phyloP scores from a whole-genome alignment of 1,140 invertebrate species.

The Vanessa tameamea region DNA sequence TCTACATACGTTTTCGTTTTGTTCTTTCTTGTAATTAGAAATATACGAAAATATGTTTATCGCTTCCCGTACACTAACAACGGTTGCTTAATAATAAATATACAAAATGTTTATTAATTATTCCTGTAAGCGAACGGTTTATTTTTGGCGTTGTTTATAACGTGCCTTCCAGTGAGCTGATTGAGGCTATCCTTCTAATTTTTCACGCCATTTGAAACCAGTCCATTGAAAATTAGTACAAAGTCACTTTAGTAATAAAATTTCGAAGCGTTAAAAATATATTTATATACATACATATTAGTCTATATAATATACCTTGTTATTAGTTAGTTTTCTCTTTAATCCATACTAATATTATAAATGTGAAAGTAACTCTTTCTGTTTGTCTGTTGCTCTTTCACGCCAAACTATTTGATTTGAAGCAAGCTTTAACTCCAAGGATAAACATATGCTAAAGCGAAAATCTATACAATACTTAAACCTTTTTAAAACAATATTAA shows the following conservation, averaged over 20 bases:
- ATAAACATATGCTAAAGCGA: too few species aligned
- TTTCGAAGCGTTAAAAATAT: not conserved
- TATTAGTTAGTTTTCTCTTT: not conserved
- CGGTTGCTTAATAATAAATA: too few species aligned
- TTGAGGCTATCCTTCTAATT: constrained; percentile 8
- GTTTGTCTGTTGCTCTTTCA: too few species aligned
- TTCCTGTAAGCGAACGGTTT: not conserved
- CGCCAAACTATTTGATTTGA: too few species aligned
- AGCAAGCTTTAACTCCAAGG: too few species aligned
- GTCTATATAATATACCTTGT: not conserved
- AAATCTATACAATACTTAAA: too few species aligned
- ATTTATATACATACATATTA: not conserved
- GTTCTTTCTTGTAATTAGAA: too few species aligned
- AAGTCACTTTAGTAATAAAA: not conserved
- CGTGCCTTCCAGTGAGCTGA: constrained; percentile 6
- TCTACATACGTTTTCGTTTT: too few species aligned
- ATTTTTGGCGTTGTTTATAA: not conserved
- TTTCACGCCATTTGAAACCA: constrained; percentile 7
- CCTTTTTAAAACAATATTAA: too few species aligned
- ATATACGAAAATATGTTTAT: too few species aligned
- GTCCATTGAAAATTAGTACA: constrained; percentile 11
- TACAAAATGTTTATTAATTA: not conserved
- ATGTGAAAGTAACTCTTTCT: too few species aligned
- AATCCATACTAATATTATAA: not conserved
- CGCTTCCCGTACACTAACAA: too few species aligned